Base-by-base conservation (phyloP, 2,888 invertebrate genomes). In the Silvanus unidentatus region DNA sequence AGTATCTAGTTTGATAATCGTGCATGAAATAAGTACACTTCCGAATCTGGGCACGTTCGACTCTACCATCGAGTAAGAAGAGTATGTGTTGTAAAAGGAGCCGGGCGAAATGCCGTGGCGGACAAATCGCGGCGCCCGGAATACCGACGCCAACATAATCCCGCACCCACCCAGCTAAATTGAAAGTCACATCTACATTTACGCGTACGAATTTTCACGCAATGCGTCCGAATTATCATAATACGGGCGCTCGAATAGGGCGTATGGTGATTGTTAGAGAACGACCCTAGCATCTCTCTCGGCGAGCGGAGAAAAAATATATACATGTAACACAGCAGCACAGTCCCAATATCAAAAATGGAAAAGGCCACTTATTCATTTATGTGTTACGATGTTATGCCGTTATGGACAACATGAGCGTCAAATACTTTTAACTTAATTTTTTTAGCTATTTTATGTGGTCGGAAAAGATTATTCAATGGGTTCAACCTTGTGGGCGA, bases 91-190 rank as follows among this genome's bases (percentile, higher is more conserved):
- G 37, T 37, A 16, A 37, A 37, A 16, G 16, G 37, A 13, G 37
- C 37, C 37, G 37, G 35, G 12, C 11, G 16, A 37, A 37, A 45
- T 43, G 48, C 43, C 44, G 49, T 42, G 50, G 47, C 52, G 45
- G 48, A 44, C 47, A 16, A 16, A 15, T 37, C 48, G 54, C 52
- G 67, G 68, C 70, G 71, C 70, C 71, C 65, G 67, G 70, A 70
- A 66, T 62, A 59, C 66, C 67, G 71, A 68, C 71, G 71, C 70
- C 70, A 70, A 55, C 68, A 67, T 71, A 71, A 69, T 70, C 71
- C 69, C 61, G 65, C 68, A 64, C 66, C 64, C n/a, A n/a, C 62
- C 60, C 63, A 50, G 57, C 64, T 65, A 68, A 67, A 68, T 68
- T 68, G 68, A 67, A 69, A 68, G 65, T 66, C 68, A 60, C 68